Conservation (phyloP, 2,888 invertebrate genomes). For the Matsumyia berberina region DNA sequence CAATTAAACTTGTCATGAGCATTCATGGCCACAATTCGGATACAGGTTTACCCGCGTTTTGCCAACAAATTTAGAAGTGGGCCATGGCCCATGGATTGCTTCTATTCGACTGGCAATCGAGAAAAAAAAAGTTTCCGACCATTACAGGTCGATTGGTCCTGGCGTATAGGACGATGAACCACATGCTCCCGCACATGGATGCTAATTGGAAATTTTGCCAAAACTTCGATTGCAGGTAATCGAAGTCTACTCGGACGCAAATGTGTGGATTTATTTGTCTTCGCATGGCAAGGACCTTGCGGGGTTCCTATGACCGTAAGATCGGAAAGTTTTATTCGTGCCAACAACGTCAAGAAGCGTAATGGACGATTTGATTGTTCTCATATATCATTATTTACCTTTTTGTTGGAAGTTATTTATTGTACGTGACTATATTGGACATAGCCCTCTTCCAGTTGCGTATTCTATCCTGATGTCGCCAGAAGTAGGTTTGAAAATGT, state of each 20-base stretch:
- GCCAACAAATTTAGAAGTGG: not conserved
- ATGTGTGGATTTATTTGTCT: slow-evolving; percentile 12
- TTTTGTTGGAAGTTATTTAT: slow-evolving; percentile 41
- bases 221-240: slow-evolving; percentile 24
- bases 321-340: slow-evolving; percentile 6
- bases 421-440: slow-evolving; percentile 24
- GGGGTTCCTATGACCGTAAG: not conserved
- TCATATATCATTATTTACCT: slow-evolving; percentile 34
- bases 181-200: not conserved
- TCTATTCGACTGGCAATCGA: not conserved
- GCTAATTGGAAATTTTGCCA: slow-evolving; percentile 32
- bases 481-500: not conserved
- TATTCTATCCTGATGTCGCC: slow-evolving; percentile 10
- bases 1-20: slow-evolving; percentile 42
- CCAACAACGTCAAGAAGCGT: slow-evolving; percentile 19
- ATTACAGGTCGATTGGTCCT: slow-evolving; percentile 2
- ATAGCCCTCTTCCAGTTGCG: slow-evolving; percentile 1
- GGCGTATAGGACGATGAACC: not conserved
- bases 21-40: slow-evolving; percentile 25
- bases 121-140: not conserved
- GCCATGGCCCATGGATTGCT: not conserved
- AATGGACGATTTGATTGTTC: slow-evolving; percentile 15
- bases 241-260: slow-evolving; percentile 23
- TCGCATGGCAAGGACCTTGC: not conserved
- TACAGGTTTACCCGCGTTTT: not conserved